These are phyloP conservation scores for Tortrix viridana DNA, from an alignment of 2,888 invertebrate genomes.

Conservation along the genomic window DNA sequence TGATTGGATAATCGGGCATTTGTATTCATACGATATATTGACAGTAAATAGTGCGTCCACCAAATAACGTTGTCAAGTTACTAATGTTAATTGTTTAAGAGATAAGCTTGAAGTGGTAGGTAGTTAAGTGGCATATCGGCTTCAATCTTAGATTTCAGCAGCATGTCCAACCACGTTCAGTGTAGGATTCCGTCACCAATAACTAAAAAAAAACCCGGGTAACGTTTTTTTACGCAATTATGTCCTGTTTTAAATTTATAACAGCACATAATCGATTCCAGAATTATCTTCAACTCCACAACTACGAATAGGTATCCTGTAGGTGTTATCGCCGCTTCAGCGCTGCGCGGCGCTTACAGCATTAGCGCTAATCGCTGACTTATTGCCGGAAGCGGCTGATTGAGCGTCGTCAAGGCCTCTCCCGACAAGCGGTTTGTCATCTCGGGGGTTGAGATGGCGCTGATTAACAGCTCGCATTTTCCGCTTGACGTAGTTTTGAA, in stretches of 20 bases:
- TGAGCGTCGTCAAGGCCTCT: constrained; percentile 47
- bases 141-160: too few relatives aligned
- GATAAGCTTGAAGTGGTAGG: too few relatives aligned
- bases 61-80: constrained; percentile 18
- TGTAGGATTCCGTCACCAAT: too few relatives aligned
- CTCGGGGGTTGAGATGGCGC: constrained; percentile 25
- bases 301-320: too few relatives aligned
- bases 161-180: too few relatives aligned
- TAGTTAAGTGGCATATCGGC: too few relatives aligned
- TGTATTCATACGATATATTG: constrained; percentile 28
- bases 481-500: background rate
- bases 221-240: too few relatives aligned
- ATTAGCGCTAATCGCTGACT: constrained; percentile 50
- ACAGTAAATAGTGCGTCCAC: constrained; percentile 16
- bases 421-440: constrained; percentile 34
- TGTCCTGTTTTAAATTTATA: too few relatives aligned
- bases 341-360: constrained; percentile 9
- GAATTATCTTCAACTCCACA: too few relatives aligned
- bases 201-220: too few relatives aligned
- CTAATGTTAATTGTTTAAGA: constrained; percentile 12
- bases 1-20: constrained; percentile 26
- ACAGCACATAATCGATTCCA: too few relatives aligned
- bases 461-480: constrained; percentile 12
- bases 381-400: constrained; percentile 56
- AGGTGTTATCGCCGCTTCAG: constrained; percentile 2